Conservation (phyloP, 1,140 invertebrate species). For the Pantala flavescens region DNA sequence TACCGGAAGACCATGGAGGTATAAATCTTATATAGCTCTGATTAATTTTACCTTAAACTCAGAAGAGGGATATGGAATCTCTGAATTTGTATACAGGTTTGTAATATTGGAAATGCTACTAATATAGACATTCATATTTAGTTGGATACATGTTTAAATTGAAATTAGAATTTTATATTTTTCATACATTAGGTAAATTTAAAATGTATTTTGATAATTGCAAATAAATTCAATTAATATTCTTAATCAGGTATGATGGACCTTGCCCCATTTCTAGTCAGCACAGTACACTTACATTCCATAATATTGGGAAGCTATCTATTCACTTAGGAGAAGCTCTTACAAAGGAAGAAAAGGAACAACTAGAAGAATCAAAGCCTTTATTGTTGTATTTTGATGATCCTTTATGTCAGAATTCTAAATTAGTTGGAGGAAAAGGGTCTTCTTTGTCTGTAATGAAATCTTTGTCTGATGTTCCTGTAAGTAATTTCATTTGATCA, state of each 20-base stretch:
- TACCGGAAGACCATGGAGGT: neutral
- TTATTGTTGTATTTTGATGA: neutral
- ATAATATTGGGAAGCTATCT: neutral
- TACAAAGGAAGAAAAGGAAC: neutral
- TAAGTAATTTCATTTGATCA: neutral
- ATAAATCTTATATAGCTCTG: neutral
- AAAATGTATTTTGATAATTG: neutral
- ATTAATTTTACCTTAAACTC: neutral
- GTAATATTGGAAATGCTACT: no score
- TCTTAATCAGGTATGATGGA: neutral
- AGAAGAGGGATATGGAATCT: neutral
- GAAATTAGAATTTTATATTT: no score
- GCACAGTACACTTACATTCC: neutral
- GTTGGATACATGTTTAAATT: no score
- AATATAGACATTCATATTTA: no score
- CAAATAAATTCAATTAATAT: neutral
- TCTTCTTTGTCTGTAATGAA: neutral
- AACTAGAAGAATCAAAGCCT: neutral
- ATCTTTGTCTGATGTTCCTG: neutral
- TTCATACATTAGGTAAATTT: no score
- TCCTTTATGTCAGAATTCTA: neutral
- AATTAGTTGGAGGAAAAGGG: neutral
- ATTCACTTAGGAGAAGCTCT: neutral
- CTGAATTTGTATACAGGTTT: neutral
- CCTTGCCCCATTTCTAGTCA: neutral